Conservation (phyloP, 2,113 vertebrate genomes). For the Petaurus breviceps region DNA sequence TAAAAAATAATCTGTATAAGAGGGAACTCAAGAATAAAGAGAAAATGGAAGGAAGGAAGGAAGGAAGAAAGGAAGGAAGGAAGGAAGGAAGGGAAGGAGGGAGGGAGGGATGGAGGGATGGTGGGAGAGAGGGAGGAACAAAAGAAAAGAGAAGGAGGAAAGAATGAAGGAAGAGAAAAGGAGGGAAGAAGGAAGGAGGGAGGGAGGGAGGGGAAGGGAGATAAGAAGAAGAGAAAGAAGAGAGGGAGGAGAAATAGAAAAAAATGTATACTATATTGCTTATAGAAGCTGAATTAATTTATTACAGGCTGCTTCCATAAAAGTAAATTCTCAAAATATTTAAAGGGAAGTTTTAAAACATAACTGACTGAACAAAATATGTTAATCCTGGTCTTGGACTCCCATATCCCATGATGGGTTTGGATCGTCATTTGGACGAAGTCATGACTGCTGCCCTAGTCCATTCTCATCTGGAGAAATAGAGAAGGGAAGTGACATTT, state of each 20-base stretch:
- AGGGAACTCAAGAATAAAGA: not conserved
- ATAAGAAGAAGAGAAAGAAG: not conserved
- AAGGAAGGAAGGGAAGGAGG: not conserved
- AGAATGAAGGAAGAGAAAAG: too few species aligned
- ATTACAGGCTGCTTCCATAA: not conserved
- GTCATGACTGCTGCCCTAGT: not conserved
- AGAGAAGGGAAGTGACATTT: not conserved
- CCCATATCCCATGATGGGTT: not conserved
- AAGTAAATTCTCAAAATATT: not conserved
- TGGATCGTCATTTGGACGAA: not conserved
- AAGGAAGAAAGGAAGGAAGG: not conserved
- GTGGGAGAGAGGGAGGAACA: not conserved
- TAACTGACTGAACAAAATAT: not conserved
- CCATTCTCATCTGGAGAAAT: not conserved
- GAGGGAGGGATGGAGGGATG: not conserved
- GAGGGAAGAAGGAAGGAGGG: too few species aligned
- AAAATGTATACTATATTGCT: not conserved
- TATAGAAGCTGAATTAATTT: not conserved
- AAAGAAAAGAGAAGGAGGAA: not conserved
- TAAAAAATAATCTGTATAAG: not conserved
- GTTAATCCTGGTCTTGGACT: not conserved
- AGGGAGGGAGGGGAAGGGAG: too few species aligned
- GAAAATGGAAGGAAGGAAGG: not conserved
- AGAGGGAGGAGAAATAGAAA: not conserved
- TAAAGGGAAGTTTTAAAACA: not conserved